Percentiles rank a stretch among this genome's conserved stretches.
phyloP scores from a whole-genome alignment of 2,888 invertebrate genomes.

The Imbricaverruca yamaguchii region DNA sequence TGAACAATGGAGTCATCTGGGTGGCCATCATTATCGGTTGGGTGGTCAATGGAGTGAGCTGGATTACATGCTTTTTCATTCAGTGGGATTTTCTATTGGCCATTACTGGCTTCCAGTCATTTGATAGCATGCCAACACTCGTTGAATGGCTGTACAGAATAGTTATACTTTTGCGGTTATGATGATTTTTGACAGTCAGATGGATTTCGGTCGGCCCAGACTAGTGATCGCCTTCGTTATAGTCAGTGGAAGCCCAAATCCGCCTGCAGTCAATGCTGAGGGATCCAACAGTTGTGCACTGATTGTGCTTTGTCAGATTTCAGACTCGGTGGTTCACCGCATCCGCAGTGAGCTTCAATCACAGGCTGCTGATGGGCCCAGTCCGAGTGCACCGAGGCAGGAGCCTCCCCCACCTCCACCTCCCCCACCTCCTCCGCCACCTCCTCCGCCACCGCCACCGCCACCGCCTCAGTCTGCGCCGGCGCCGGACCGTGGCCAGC shows the following conservation, averaged over 20 bases:
- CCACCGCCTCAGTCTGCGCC: neutral
- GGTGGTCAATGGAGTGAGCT: no score
- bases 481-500: neutral
- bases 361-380: conserved; percentile 10
- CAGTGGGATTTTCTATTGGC: no score
- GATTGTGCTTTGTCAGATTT: neutral
- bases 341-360: conserved; percentile 23
- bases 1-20: no score
- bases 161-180: neutral
- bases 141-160: neutral
- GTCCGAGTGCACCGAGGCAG: neutral
- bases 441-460: neutral
- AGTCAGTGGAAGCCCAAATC: neutral
- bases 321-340: neutral
- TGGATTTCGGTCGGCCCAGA: conserved; percentile 27
- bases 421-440: neutral
- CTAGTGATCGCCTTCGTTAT: conserved; percentile 30
- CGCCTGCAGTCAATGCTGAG: neutral
- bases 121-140: no score
- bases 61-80: no score
- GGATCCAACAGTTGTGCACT: no score
- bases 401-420: conserved; percentile 19
- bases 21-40: no score
- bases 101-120: no score
- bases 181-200: neutral